Conservation (phyloP, 2,113 vertebrate genomes). For the Phodopus roborovskii region DNA sequence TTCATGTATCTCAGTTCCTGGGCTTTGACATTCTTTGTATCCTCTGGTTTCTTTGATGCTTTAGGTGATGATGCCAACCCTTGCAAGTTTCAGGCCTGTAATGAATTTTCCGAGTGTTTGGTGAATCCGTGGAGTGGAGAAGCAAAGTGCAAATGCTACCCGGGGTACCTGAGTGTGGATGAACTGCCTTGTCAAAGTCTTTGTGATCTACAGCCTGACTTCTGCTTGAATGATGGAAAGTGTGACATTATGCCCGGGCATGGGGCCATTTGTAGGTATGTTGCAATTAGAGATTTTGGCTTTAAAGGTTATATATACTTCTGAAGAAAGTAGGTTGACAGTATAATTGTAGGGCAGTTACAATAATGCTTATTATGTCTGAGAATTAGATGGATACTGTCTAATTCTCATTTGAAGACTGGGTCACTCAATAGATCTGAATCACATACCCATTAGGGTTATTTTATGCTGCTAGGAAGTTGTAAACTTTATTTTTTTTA, state of each 20-base stretch:
- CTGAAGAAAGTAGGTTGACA: not conserved
- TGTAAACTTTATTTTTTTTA: not conserved
- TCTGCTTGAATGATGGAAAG: conserved; percentile 96
- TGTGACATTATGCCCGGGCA: conserved; percentile 95
- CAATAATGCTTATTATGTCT: conserved; percentile 44
- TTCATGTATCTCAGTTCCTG: not conserved
- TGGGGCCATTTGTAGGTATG: conserved; percentile 97
- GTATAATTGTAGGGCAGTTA: conserved; percentile 23
- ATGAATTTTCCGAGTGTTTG: conserved; percentile 93
- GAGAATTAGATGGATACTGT: not conserved
- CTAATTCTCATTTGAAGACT: conserved; percentile 20
- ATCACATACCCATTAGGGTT: not conserved
- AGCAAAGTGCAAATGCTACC: conserved; percentile 93
- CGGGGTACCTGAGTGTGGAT: conserved; percentile 94
- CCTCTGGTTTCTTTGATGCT: conserved; percentile 47
- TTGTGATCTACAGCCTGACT: conserved; percentile 92
- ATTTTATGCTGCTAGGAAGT: conserved; percentile 10
- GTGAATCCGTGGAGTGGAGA: conserved; percentile 94
- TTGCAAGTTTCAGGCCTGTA: conserved; percentile 98
- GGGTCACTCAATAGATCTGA: not conserved
- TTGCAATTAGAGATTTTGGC: not conserved
- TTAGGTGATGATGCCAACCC: conserved; percentile 94
- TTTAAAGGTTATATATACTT: conserved; percentile 9
- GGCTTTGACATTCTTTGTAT: conserved; percentile 16
- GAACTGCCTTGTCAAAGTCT: conserved; percentile 95